These are phyloP conservation scores for Zaprionus vittiger DNA, from an alignment of 1,140 invertebrate genomes.

Conservation along the genomic window DNA sequence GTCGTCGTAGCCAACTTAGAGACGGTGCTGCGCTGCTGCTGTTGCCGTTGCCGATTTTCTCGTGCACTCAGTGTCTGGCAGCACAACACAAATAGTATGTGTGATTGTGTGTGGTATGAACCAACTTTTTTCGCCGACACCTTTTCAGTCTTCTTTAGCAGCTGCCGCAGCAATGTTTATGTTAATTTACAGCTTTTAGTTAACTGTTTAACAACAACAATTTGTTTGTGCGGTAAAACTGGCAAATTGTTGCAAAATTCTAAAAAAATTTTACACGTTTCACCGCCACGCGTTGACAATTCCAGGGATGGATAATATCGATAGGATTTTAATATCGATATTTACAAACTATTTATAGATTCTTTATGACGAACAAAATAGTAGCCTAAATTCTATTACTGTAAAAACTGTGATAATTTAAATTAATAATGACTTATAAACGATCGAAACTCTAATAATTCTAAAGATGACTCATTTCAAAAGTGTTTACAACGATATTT, in stretches of 20 bases:
- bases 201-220: conserved; percentile 31
- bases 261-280: conserved; percentile 53
- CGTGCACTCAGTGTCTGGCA: conserved; percentile 46
- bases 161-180: neutral
- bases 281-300: conserved; percentile 56
- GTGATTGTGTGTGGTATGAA: conserved; percentile 34
- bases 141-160: conserved; percentile 23
- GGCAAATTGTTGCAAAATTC: conserved; percentile 46
- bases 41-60: conserved; percentile 28
- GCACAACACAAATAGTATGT: conserved; percentile 32
- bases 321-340: conserved; percentile 21
- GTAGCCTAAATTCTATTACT: neutral
- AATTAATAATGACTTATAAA: neutral
- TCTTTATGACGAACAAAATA: neutral
- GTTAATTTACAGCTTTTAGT: neutral
- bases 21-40: conserved; percentile 15
- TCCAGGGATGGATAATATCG: conserved; percentile 42
- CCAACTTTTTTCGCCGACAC: conserved; percentile 31
- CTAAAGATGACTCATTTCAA: neutral
- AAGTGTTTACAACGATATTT: neutral
- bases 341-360: neutral
- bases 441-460: neutral
- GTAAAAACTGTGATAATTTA: neutral
- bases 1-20: conserved; percentile 37
- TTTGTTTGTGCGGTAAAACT: conserved; percentile 30